Evolutionary conservation across 2,797 vertebrate genomes (phyloP).

Genomic region (Semaprochilodus insignis): DNA sequence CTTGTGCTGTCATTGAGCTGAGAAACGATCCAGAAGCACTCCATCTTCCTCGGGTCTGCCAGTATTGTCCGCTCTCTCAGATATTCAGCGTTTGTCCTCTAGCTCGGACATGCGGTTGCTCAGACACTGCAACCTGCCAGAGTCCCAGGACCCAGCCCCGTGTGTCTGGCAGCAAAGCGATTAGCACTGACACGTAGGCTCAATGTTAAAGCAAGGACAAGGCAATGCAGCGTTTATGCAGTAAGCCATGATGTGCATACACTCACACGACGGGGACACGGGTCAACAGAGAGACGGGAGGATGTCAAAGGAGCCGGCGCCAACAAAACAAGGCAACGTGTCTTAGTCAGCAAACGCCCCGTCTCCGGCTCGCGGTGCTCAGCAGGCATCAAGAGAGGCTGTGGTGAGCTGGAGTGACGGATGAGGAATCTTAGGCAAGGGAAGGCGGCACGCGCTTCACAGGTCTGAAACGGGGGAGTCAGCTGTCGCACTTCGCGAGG

Average conservation of each 20-base stretch:
- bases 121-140: not conserved
- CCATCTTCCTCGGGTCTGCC: not conserved
- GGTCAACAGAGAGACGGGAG: slow-evolving; percentile 12
- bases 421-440: slow-evolving; percentile 3
- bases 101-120: not conserved
- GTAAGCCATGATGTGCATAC: not conserved
- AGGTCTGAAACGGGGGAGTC: not conserved
- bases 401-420: slow-evolving; percentile 23
- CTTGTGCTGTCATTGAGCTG: slow-evolving; percentile 37
- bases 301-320: not conserved
- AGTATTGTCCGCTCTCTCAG: not conserved
- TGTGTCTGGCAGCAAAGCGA: slow-evolving; percentile 19
- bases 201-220: slow-evolving; percentile 3
- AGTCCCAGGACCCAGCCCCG: not conserved
- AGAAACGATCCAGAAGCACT: not conserved
- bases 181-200: slow-evolving; percentile 4
- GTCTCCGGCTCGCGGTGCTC: slow-evolving; percentile 18
- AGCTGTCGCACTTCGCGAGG: slow-evolving; percentile 29
- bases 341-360: slow-evolving; percentile 45
- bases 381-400: slow-evolving; percentile 25
- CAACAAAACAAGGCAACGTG: slow-evolving; percentile 18
- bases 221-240: slow-evolving; percentile 6
- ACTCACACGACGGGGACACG: slow-evolving; percentile 11
- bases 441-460: not conserved
- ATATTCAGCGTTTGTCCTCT: not conserved